Percentiles rank a stretch among this genome's conserved stretches.
phyloP scores from a whole-genome alignment of 2,113 vertebrate genomes.

The Podarcis cretensis region DNA sequence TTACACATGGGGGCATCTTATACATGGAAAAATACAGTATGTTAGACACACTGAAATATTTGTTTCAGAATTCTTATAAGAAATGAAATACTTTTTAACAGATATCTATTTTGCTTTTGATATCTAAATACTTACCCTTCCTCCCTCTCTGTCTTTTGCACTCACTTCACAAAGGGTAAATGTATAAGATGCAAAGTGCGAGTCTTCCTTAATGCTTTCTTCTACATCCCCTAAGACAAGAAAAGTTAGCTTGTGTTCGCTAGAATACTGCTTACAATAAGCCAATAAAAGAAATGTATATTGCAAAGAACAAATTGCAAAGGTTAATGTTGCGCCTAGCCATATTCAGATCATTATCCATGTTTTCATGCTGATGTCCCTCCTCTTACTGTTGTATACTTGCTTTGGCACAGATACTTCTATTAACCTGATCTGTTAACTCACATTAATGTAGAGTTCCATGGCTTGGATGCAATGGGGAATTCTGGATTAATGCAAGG shows the following conservation, averaged over 20 bases:
- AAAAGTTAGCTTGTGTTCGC: slow-evolving; percentile 5
- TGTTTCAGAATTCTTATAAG: background rate
- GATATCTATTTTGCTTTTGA: slow-evolving; percentile 63
- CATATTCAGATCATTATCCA: too few species aligned
- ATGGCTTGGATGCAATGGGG: background rate
- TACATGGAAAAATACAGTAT: background rate
- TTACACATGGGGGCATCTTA: too few species aligned
- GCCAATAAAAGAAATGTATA: background rate
- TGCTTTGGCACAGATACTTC: background rate
- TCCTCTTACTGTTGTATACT: background rate
- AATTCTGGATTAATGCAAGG: background rate
- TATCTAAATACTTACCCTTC: slow-evolving; percentile 32
- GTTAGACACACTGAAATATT: background rate
- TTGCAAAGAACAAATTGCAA: background rate
- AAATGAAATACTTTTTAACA: background rate
- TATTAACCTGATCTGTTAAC: background rate
- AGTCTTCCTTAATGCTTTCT: slow-evolving; percentile 67
- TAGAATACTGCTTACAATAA: background rate
- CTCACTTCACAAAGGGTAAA: slow-evolving; percentile 57
- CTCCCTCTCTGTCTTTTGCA: slow-evolving; percentile 37
- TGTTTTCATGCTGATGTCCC: background rate
- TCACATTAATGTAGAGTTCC: background rate
- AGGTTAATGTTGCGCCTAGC: background rate
- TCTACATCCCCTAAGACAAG: slow-evolving; percentile 77
- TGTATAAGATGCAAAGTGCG: slow-evolving; percentile 54